Percentiles rank a stretch among this genome's conserved stretches.
phyloP scores from a whole-genome alignment of 2,113 vertebrate genomes.

The Elachura formosa region DNA sequence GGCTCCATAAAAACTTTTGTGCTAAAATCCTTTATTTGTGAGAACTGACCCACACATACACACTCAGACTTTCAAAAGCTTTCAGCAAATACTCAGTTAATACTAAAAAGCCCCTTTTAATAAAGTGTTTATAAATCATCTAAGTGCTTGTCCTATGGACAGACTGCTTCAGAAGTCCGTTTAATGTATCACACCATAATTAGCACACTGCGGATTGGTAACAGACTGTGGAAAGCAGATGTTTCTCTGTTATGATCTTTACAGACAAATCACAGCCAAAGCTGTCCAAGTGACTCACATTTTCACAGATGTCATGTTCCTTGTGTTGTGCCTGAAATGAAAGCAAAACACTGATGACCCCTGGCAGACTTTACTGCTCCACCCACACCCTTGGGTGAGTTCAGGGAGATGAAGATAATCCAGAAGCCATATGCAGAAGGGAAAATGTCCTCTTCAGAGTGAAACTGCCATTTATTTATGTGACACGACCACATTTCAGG shows the following conservation, averaged over 20 bases:
- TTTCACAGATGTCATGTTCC: not conserved
- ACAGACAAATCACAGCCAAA: not conserved
- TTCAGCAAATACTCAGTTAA: not conserved
- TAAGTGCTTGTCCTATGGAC: not conserved
- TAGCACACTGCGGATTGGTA: not conserved
- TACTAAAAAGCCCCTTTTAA: not conserved
- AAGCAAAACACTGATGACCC: not conserved
- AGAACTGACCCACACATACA: not conserved
- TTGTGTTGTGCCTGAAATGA: not conserved
- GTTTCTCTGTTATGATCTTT: not conserved
- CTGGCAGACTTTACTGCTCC: not conserved
- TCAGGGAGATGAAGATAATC: not conserved
- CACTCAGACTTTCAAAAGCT: not conserved
- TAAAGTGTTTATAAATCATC: not conserved
- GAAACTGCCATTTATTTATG: not conserved
- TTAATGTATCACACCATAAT: not conserved
- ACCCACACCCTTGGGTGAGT: not conserved
- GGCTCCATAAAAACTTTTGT: not conserved
- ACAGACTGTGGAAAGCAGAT: not conserved
- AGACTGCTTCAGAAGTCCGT: not conserved
- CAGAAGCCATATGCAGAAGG: not conserved
- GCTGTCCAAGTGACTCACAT: slow-evolving; percentile 25
- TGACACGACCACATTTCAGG: rapidly evolving
- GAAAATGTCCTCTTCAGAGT: not conserved
- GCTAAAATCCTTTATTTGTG: not conserved